Conservation (phyloP, 2,113 vertebrate species). For the Dascyllus trimaculatus region DNA sequence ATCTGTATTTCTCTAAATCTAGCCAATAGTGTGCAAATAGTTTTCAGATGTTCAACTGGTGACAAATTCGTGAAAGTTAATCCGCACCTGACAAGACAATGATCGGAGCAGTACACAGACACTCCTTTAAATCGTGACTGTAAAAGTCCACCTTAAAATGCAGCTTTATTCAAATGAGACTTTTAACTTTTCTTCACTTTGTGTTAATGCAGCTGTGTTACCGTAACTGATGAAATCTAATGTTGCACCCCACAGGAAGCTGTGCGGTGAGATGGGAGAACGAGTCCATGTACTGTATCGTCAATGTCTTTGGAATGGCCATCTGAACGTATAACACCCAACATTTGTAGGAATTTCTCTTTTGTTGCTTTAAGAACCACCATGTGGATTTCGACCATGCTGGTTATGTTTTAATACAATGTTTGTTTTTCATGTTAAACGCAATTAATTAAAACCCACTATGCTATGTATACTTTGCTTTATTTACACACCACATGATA, state of each 20-base stretch:
- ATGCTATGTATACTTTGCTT: constrained; percentile 47
- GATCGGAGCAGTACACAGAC: too few relatives aligned
- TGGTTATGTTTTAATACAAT: too few relatives aligned
- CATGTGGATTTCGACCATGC: too few relatives aligned
- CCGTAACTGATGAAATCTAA: not conserved
- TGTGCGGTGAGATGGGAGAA: constrained; percentile 96
- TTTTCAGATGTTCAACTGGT: too few relatives aligned
- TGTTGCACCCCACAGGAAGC: constrained; percentile 84
- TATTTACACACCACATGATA: constrained; percentile 70
- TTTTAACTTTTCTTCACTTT: too few relatives aligned
- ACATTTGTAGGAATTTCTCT: not conserved
- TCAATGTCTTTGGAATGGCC: constrained; percentile 92
- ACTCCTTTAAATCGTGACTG: too few relatives aligned
- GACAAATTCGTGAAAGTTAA: too few relatives aligned
- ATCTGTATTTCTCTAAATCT: too few relatives aligned
- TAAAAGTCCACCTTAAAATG: too few relatives aligned
- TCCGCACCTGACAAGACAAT: too few relatives aligned
- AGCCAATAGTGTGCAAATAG: too few relatives aligned
- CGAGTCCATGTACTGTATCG: constrained; percentile 94
- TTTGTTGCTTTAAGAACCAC: constrained; percentile 4
- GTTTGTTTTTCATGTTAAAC: constrained; percentile 4
- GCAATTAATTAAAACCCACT: constrained; percentile 20
- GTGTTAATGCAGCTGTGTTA: not conserved
- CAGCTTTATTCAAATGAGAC: too few relatives aligned
- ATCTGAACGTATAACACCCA: constrained; percentile 77